Evolutionary conservation across 2,888 invertebrate species (phyloP), one percentile per base, ranked within the genome.

Genomic region (Apodemia duryi): DNA sequence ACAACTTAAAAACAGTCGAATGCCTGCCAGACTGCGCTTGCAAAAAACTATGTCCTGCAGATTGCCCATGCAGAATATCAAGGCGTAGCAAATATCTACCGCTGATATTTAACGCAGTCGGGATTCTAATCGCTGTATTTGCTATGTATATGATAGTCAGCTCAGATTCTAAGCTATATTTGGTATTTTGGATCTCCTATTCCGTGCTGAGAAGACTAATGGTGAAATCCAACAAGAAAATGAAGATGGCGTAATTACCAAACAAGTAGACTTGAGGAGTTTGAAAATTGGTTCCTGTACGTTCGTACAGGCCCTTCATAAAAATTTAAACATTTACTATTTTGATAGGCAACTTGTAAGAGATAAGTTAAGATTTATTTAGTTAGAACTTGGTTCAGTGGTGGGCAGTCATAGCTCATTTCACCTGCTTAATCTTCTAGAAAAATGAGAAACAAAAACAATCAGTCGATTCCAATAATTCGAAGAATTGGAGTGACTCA

Each of bases 141-240:
- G 88, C 87, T 0, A 80, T 84, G 0, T 91, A 88, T 62, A 68
- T 89, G 73, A 83, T 90, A 32, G 74, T 90, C 1, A 81, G 79
- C 11, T 85, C 86, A 0, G 84, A 90, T 64, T 88, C 91, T 0
- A 86, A 85, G 29, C 65, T 90, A 5, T 91, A 88, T 65, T 74
- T 91, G 11, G 73, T 88, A 11, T 89, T 90, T 69, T 91, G 91
- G 91, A 74, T 91, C 2, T 74, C 75, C 43, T 91, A 86, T 67
- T 90, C 91, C 0, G 78, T 90, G 1, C 71, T 89, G 0, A 80
- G 91, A 66, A 75, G 88, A 61, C 73, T 86, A 75, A 81, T 87
- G 75, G 69, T 75, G 43, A 82, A 80, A 68, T 73, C 82, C 1
- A 46, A 46, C 13, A 82, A 77, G 63, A 79, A 78, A 64, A 69